Base-by-base conservation (phyloP, 2,113 vertebrate species). In the Centropus unirufus region DNA sequence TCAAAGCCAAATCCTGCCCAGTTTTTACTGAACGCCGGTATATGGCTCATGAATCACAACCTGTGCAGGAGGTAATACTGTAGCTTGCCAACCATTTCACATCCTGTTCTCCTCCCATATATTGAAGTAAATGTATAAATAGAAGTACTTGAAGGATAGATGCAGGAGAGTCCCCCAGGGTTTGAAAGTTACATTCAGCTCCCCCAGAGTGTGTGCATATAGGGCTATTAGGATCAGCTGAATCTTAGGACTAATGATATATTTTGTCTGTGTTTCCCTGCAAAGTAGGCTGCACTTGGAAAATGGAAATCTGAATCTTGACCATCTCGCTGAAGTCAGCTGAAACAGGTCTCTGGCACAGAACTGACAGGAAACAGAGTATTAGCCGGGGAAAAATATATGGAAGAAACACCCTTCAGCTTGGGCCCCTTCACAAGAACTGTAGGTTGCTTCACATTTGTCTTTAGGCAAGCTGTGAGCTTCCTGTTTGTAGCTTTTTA, bases 281-380 rank as follows among this genome's bases (percentile, higher is more conserved):
- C 83, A 89, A 93, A 89, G 69, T 44, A 89, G 63, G 76, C 66
- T 77, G 63, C 61, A 22, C 69, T 40, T 87, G 75, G 76, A 78
- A 88, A 89, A 77, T 52, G 49, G 88, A 82, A 93, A 88, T 67
- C 67, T 86, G 86, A 82, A 85, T 70, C 72, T 64, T 66, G 47
- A 74, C 69, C 1, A 3, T 81, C 88, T 74, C 2, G 4, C 73
- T 95, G 70, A 89, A 88, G 67, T 86, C 82, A 93, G 84, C 85
- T 84, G 84, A 90, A 81, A 29, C 36, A 95, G 67, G 32, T 82
- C 62, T 73, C 75, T 94, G 86, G 87, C 21, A 7, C 32, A 68
- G 75, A 94, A 79, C 78, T 79, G 75, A 83, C 54, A 72, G 72
- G 81, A 92, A 97, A 91, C 0, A 0, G 36, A 32, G 61, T 63